Base-by-base conservation (phyloP, 2,888 invertebrate genomes). In the Epinotia demarniana region DNA sequence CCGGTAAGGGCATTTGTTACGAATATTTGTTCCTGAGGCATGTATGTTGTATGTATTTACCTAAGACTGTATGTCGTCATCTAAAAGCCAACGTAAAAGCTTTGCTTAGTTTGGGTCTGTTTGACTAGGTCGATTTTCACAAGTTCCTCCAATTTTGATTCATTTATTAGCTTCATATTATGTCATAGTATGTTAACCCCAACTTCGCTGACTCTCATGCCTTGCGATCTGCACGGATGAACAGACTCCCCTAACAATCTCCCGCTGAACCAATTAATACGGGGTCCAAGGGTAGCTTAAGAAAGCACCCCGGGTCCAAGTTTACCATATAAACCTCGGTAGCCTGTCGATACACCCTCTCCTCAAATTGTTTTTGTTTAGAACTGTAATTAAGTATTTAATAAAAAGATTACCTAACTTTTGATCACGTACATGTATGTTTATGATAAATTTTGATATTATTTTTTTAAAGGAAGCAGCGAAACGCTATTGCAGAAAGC, bases 201-300 rank as follows among this genome's bases (percentile, higher is more conserved):
- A 33, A 39, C 12, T 11, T 18, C 64, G 70, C 70, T 39, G 5
- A 9, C 39, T 70, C 80, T 79, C 13, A 11, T 79, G 68, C 69
- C 80, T 82, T 80, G 58, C 8, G 75, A 77, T 80, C 68, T 61
- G 13, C 74, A 76, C 60, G 68, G 61, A 70, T 39, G 58, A 75
- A 79, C 77, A 78, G 79, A 79, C 78, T 79, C 80, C 80, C 80
- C 78, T 66, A 82, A 81, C 79, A 81, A 79, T 79, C 76, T 82
- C 81, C 83, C 83, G 86, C 84, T 78, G 81, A 83, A 85, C 83
- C 86, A 87, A 87, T 88, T 87, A 87, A 86, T 86, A 85, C 79
- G 82, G 84, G 84, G 81, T 81, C 81, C 80, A 81, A 80, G 80
- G 84, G 81, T 79, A 61, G 63, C 74, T 78, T 81, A 81, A 82